A percentile compares a stretch with the other conserved stretches of the same genome.
Evolutionary conservation across 2,113 vertebrate species (phyloP).

Genomic region (Lasiurus cinereus): DNA sequence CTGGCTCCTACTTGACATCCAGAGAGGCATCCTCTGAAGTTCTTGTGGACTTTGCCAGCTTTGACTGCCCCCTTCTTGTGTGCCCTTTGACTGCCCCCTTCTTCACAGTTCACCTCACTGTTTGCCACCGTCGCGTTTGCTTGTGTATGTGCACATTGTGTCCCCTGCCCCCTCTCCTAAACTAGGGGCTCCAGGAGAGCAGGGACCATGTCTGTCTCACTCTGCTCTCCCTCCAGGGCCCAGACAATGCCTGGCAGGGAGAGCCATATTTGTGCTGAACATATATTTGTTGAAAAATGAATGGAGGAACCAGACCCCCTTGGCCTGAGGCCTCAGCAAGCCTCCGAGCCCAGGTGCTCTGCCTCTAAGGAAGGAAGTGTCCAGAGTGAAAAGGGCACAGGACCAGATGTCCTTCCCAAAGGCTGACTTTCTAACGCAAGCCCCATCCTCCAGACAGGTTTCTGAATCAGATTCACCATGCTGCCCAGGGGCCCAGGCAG

Average conservation of each 20-base stretch:
- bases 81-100: neutral
- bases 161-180: neutral
- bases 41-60: neutral
- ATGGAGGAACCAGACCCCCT: neutral
- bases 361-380: neutral
- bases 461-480: conserved; percentile 88
- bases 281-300: neutral
- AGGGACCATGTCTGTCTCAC: neutral
- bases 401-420: accelerated
- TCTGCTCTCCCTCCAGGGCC: neutral
- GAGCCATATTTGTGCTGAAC: neutral
- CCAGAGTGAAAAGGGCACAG: neutral
- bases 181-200: neutral
- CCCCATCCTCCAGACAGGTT: conserved; percentile 87
- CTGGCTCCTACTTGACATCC: neutral
- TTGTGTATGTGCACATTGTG: neutral
- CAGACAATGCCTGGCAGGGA: neutral
- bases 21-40: neutral
- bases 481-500: conserved; percentile 89
- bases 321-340: neutral
- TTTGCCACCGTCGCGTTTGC: accelerated
- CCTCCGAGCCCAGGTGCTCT: neutral
- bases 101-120: neutral
- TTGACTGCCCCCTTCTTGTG: neutral
- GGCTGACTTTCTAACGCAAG: neutral